phyloP scores from a whole-genome alignment of 2,797 vertebrate genomes.

The Mus spretus region DNA sequence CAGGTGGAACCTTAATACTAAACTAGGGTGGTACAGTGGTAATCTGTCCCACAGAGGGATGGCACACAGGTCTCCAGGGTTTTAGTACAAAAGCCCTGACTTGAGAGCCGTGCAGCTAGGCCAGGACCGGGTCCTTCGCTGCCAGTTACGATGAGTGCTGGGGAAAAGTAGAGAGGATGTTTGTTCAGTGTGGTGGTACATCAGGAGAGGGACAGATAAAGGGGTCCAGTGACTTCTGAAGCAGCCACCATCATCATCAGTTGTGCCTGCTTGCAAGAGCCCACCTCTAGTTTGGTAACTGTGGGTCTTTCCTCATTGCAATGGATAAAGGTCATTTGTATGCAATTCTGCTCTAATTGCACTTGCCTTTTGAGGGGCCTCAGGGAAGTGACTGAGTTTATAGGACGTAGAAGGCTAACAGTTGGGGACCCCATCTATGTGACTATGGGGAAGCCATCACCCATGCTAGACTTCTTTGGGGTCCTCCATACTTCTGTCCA shows the following conservation, averaged over 20 bases:
- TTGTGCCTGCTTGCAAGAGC: background rate
- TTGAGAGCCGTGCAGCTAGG: background rate
- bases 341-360: background rate
- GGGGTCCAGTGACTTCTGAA: background rate
- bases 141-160: background rate
- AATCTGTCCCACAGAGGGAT: background rate
- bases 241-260: background rate
- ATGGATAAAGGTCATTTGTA: background rate
- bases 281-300: background rate
- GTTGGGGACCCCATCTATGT: background rate
- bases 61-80: background rate
- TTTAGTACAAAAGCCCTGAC: background rate
- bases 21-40: background rate
- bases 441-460: background rate
- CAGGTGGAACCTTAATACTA: background rate
- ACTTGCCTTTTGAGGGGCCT: background rate
- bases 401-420: background rate
- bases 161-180: background rate
- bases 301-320: background rate
- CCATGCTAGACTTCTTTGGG: background rate
- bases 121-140: background rate
- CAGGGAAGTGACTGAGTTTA: background rate
- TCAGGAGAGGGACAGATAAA: background rate
- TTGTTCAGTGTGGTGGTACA: no score
- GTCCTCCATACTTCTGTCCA: background rate